A percentile compares a stretch with the other conserved stretches of the same genome.
These are phyloP conservation scores for Liodrosophila aerea DNA, from an alignment of 2,888 invertebrate genomes.

Conservation along the genomic window DNA sequence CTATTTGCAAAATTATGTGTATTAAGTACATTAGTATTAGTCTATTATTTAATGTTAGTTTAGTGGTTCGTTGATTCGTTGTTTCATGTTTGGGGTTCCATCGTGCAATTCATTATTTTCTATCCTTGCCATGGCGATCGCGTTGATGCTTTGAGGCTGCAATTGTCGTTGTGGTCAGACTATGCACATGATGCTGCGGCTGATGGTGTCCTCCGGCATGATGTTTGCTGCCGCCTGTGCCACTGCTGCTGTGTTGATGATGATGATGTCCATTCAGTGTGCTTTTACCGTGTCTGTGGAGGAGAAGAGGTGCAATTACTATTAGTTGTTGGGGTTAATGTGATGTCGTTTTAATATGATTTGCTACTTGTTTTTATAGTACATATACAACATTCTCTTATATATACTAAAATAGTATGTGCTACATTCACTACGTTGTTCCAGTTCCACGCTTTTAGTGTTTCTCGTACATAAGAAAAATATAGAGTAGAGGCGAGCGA, in stretches of 20 bases:
- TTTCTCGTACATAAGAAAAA: slow-evolving; percentile 48
- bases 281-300: slow-evolving; percentile 79
- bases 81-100: slow-evolving; percentile 14
- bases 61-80: slow-evolving; percentile 58
- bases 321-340: background rate
- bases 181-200: slow-evolving; percentile 64
- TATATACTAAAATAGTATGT: slow-evolving; percentile 37
- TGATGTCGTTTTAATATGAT: slow-evolving; percentile 37
- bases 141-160: slow-evolving; percentile 63
- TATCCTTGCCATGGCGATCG: slow-evolving; percentile 74
- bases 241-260: slow-evolving; percentile 35
- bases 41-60: slow-evolving; percentile 25
- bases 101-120: slow-evolving; percentile 61
- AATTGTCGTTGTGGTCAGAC: slow-evolving; percentile 65
- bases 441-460: slow-evolving; percentile 55
- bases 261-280: slow-evolving; percentile 60
- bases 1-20: slow-evolving; percentile 12
- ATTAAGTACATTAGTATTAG: slow-evolving; percentile 22
- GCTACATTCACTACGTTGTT: slow-evolving; percentile 72
- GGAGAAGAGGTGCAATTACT: slow-evolving; percentile 1
- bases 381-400: slow-evolving; percentile 37
- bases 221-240: slow-evolving; percentile 51
- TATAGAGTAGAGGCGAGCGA: slow-evolving; percentile 63
- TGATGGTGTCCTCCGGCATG: slow-evolving; percentile 35
- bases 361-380: slow-evolving; percentile 58